Evolutionary conservation across 2,797 vertebrate genomes (phyloP), one percentile per base, ranked within the genome.

Genomic region (Serranus cabrilla): DNA sequence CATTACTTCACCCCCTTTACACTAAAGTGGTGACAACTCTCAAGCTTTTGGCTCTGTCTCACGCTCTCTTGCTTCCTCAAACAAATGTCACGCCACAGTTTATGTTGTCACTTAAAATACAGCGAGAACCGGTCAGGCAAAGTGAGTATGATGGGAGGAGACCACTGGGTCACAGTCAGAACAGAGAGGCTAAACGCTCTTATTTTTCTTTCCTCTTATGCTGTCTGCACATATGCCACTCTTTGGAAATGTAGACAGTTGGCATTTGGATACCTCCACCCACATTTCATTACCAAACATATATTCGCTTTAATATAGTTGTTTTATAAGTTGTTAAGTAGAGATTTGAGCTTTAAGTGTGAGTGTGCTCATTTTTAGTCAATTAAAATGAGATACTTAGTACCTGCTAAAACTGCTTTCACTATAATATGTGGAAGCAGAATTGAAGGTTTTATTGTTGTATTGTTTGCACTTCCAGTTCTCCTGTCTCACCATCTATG

Each of bases 71-170:
- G 20, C 61, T 49, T 61, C 43, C 43, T 55, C 37, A 57, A 6
- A 46, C 17, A 40, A 71, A 63, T 71, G 59, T 66, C 61, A 60
- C 23, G 2, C 31, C 25, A 46, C 43, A n/a, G 43, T 68, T 55
- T 39, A 57, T 27, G 49, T 14, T 57, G 46, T 34, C 14, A 37
- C 65, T 67, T 69, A 46, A 47, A 80, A 61, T 40, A 14, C 18
- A 55, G 25, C 20, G 11, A 20, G 45, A 58, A 31, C 65, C 25
- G 50, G 37, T 58, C 0, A 0, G 63, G 25, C 46, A 50, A 54
- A 46, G 47, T 40, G 27, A 72, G 10, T 10, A 1, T 55, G 49
- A 74, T 52, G 18, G 13, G n/a, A 31, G 21, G 40, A 60, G 59
- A 71, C 37, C 25, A 25, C 31, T 42, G 51, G 27, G n/a, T 57